Evolutionary conservation across 2,888 invertebrate genomes (phyloP), one percentile per base, ranked within the genome.

Genomic region (Norana najaformis): DNA sequence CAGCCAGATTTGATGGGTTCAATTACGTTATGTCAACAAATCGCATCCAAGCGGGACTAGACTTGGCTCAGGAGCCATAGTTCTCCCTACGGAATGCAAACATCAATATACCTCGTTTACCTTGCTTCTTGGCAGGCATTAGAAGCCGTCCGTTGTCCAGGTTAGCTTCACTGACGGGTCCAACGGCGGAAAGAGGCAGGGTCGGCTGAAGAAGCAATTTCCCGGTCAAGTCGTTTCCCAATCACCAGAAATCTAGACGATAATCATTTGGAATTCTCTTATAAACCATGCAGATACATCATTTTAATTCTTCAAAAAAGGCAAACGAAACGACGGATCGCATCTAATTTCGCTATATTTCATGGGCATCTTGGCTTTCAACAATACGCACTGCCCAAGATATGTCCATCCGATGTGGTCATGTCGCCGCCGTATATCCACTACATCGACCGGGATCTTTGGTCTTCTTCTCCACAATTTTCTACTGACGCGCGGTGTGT

Each of bases 71-170:
- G 69, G n/a, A n/a, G 69, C n/a, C 69, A 69, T 0, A n/a, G 69
- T 8, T n/a, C n/a, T 85, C 85, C 85, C 35, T 34, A 36, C 5
- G 85, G 85, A 85, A 1, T 23, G 85, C 18, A 85, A 85, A 85
- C 85, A 85, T 85, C 85, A 37, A 85, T 36, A 35, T 16, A 85
- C 36, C 23, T 37, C 37, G 85, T 36, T 85, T 85, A 85, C 85
- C 85, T 85, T 85, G 85, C 85, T 85, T 85, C 85, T 85, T 85
- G 85, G 85, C 85, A 36, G 85, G 85, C 85, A 85, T 85, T 37
- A 20, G 85, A 18, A 85, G 85, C 36, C 85, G 85, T 85, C 85
- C 85, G 85, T 85, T 85, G 85, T 85, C 85, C 85, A 85, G 85
- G 85, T 85, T 85, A 35, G 85, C 85, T 37, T 35, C 69, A 69